Conservation (phyloP, 2,888 invertebrate species). For the Laothoe populi region DNA sequence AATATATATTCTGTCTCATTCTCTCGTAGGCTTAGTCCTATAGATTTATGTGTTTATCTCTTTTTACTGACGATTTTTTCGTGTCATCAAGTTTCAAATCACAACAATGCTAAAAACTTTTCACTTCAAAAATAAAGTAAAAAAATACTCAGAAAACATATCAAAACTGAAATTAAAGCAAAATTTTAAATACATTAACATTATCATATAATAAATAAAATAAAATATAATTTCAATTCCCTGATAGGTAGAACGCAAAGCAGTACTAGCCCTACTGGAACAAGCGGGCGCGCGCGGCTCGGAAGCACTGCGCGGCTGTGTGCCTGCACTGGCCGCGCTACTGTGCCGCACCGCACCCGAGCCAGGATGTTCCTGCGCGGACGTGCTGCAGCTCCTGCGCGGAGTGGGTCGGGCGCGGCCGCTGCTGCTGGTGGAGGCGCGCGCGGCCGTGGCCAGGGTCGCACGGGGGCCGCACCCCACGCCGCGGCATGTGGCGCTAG, state of each 20-base stretch:
- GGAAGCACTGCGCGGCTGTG: slow-evolving; percentile 91
- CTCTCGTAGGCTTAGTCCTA: too few species aligned
- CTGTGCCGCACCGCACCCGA: slow-evolving; percentile 79
- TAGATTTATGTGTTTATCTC: too few species aligned
- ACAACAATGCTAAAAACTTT: too few species aligned
- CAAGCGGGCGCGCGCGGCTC: slow-evolving; percentile 93
- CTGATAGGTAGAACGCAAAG: slow-evolving; percentile 89
- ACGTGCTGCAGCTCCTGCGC: slow-evolving; percentile 85
- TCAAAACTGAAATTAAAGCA: too few species aligned
- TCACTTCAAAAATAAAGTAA: too few species aligned
- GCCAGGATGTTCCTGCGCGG: slow-evolving; percentile 74
- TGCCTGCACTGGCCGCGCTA: slow-evolving; percentile 92
- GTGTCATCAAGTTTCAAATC: too few species aligned
- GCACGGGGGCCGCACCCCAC: slow-evolving; percentile 85
- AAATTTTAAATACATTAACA: too few species aligned
- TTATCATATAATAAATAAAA: background rate
- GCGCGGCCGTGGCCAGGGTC: slow-evolving; percentile 87
- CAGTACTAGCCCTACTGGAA: slow-evolving; percentile 92
- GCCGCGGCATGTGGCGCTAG: slow-evolving; percentile 87
- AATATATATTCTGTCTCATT: too few species aligned
- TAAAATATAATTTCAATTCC: background rate
- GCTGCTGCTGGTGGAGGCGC: slow-evolving; percentile 87
- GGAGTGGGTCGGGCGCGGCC: slow-evolving; percentile 90
- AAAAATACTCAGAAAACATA: too few species aligned
- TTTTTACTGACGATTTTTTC: too few species aligned